A percentile compares a stretch with the other conserved stretches of the same genome.
Evolutionary conservation across 2,113 vertebrate genomes (phyloP).

Genomic region (Gallinago paraguaiae): DNA sequence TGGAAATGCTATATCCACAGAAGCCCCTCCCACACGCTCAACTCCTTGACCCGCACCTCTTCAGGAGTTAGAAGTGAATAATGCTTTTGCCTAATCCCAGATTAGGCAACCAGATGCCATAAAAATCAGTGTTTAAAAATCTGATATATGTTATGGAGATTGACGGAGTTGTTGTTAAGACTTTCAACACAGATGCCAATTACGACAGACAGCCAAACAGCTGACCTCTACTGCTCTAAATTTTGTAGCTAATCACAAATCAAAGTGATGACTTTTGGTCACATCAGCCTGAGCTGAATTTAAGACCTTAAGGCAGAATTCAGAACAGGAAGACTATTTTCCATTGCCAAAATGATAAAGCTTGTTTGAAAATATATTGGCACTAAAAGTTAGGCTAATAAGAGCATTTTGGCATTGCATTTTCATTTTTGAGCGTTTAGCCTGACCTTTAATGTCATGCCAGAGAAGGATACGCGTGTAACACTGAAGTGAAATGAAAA

Average conservation of each 20-base stretch:
- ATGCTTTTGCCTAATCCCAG: background rate
- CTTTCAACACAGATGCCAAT: background rate
- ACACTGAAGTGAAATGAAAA: background rate
- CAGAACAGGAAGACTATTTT: background rate
- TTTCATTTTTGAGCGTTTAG: background rate
- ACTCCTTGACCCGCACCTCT: background rate
- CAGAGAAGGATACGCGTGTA: background rate
- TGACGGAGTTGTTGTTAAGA: background rate
- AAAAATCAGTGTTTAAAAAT: background rate
- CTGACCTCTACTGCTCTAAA: background rate
- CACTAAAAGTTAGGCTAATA: background rate
- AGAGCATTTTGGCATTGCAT: background rate
- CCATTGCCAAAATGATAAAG: background rate
- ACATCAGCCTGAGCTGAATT: background rate
- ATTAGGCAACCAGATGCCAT: background rate
- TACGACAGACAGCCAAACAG: background rate
- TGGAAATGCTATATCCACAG: background rate
- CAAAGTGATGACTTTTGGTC: background rate
- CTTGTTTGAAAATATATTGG: background rate
- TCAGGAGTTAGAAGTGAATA: background rate
- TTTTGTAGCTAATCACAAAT: conserved; percentile 8
- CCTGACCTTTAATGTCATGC: background rate
- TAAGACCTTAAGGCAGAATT: background rate
- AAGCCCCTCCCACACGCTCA: background rate
- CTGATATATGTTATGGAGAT: background rate